phyloP scores from a whole-genome alignment of 2,797 vertebrate species.

The Hyperoplus immaculatus region DNA sequence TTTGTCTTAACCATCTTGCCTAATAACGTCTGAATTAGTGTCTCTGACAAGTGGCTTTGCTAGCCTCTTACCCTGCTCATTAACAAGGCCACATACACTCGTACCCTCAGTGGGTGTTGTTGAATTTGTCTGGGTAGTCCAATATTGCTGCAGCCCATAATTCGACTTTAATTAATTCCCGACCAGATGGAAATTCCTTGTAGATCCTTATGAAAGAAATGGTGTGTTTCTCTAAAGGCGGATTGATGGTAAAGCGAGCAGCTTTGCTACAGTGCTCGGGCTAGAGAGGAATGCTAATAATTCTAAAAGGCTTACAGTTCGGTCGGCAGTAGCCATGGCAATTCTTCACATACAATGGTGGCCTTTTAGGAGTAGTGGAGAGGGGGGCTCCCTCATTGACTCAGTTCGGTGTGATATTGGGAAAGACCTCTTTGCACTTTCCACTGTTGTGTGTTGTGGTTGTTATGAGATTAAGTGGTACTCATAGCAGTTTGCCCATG shows the following conservation, averaged over 20 bases:
- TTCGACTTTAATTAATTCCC: constrained; percentile 89
- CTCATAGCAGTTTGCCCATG: constrained; percentile 59
- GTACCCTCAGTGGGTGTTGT: constrained; percentile 63
- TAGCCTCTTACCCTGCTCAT: constrained; percentile 37
- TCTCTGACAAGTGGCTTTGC: constrained; percentile 34
- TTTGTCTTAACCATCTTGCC: constrained; percentile 25
- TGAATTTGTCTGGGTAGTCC: constrained; percentile 68
- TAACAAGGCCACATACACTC: constrained; percentile 65
- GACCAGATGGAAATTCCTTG: constrained; percentile 82
- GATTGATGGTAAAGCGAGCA: constrained; percentile 76
- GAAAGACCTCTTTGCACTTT: constrained; percentile 75
- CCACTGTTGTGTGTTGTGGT: constrained; percentile 74
- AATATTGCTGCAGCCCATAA: constrained; percentile 81
- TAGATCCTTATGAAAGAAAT: constrained; percentile 76
- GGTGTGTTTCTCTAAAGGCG: constrained; percentile 72
- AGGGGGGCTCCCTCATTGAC: constrained; percentile 61
- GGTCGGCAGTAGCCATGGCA: constrained; percentile 83
- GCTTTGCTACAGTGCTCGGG: constrained; percentile 83
- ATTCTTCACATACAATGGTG: constrained; percentile 85
- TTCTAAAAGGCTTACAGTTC: constrained; percentile 88
- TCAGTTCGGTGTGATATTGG: constrained; percentile 77
- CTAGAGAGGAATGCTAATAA: constrained; percentile 88
- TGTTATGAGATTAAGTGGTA: constrained; percentile 72
- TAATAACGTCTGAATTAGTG: constrained; percentile 31
- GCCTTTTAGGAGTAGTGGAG: constrained; percentile 78